Conservation (phyloP, 2,113 vertebrate genomes). For the Eurypyga helias region DNA sequence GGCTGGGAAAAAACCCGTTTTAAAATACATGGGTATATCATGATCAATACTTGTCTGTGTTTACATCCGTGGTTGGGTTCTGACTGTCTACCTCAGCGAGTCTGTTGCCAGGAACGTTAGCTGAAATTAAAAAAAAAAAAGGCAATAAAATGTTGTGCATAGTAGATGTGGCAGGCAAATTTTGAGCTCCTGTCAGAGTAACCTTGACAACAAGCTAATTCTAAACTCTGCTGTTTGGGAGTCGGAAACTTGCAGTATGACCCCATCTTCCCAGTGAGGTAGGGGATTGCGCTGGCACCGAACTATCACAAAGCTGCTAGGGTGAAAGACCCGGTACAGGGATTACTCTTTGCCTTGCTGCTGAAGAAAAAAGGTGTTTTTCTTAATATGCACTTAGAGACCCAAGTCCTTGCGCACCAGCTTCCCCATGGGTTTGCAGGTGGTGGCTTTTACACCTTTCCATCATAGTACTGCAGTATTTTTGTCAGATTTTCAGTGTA, state of each 20-base stretch:
- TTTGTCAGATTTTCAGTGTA: not conserved
- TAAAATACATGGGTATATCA: not conserved
- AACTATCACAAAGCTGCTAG: not conserved
- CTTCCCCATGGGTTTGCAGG: not conserved
- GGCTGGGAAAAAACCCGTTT: not conserved
- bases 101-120: not conserved
- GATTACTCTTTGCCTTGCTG: too few relatives aligned
- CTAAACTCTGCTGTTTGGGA: not conserved
- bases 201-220: not conserved
- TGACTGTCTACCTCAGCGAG: not conserved
- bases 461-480: not conserved
- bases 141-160: not conserved
- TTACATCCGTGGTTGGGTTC: not conserved
- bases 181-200: not conserved
- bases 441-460: not conserved
- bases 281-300: not conserved
- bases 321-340: not conserved
- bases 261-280: not conserved
- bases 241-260: not conserved
- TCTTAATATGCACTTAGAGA: not conserved
- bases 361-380: too few relatives aligned
- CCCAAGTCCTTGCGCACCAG: not conserved
- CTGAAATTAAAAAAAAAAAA: not conserved
- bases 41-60: not conserved
- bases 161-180: not conserved